Evolutionary conservation across 2,113 vertebrate species (phyloP).

Genomic region (Mustelus asterias): DNA sequence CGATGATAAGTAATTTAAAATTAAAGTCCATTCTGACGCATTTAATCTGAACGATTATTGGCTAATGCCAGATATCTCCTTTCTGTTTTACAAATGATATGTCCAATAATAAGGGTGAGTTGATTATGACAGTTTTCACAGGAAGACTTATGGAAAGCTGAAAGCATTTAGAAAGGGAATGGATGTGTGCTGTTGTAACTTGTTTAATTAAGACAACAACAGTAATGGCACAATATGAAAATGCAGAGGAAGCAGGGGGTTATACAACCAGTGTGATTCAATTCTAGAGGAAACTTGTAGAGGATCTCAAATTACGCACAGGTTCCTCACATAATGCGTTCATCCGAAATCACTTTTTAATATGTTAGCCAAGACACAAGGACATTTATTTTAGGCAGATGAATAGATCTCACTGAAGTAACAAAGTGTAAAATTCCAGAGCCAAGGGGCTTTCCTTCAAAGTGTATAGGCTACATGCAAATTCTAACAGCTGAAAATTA

Average conservation of each 20-base stretch:
- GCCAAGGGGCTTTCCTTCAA: neutral
- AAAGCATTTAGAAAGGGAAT: neutral
- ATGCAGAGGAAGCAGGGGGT: neutral
- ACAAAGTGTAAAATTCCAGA: neutral
- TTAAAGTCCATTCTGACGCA: neutral
- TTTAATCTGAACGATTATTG: neutral
- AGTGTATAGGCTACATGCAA: neutral
- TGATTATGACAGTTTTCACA: neutral
- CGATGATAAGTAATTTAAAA: neutral
- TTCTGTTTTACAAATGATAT: neutral
- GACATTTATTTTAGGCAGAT: neutral
- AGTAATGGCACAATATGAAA: too few species aligned
- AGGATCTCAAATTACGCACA: neutral
- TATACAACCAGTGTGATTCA: neutral
- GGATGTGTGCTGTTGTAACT: neutral
- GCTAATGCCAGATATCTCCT: neutral
- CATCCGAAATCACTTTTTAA: neutral
- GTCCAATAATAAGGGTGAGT: neutral
- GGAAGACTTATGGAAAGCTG: neutral
- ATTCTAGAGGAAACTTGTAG: neutral
- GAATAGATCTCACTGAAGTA: neutral
- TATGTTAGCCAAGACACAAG: neutral
- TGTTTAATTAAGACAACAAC: neutral
- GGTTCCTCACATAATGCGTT: neutral
- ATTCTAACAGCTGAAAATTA: neutral